Base-by-base conservation (phyloP, 2,888 invertebrate species). In the Drosophila mulleri region DNA sequence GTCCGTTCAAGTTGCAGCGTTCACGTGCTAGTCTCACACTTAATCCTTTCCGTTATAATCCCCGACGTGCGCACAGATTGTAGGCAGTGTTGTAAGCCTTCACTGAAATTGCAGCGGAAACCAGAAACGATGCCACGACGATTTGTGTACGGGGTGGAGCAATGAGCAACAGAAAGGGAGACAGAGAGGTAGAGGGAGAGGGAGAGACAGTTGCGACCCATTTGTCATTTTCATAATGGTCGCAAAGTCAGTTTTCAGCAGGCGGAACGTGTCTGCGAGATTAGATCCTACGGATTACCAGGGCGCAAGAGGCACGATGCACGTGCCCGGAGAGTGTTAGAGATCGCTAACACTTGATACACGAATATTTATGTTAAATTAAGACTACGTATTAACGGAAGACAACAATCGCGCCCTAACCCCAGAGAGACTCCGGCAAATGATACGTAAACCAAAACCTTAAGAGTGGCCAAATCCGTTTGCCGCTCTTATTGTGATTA, bases 221-320 rank as follows among this genome's bases (percentile, higher is more conserved):
- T 88, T 88, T 88, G 82, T 88, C 88, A 88, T 88, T 79, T 88
- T 89, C 89, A 88, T 88, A 89, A 88, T 78, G 73, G 67, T 57
- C 50, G n/a, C 58, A 71, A 82, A 82, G 82, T 83, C 74, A 77
- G 78, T 23, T 48, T 32, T 37, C 26, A 48, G 45, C 4, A 16
- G 23, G n/a, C 66, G 78, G 83, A 83, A 78, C 78, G 83, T 85
- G 83, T 72, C 85, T 57, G 50, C 56, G 67, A 52, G 48, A 64
- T 63, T 70, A 75, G 74, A 82, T 78, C 72, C 63, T 57, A 52
- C 23, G 87, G 87, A 84, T 84, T 84, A 84, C 44, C 48, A 75
- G 45, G 32, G 74, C 61, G 67, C 47, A 72, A 53, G 57, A 77
- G 69, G 62, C 67, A 68, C 68, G 32, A 52, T 57, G 57, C 80